These are phyloP conservation scores for Hyaena hyaena DNA, from an alignment of 2,113 vertebrate genomes.

Conservation along the genomic window DNA sequence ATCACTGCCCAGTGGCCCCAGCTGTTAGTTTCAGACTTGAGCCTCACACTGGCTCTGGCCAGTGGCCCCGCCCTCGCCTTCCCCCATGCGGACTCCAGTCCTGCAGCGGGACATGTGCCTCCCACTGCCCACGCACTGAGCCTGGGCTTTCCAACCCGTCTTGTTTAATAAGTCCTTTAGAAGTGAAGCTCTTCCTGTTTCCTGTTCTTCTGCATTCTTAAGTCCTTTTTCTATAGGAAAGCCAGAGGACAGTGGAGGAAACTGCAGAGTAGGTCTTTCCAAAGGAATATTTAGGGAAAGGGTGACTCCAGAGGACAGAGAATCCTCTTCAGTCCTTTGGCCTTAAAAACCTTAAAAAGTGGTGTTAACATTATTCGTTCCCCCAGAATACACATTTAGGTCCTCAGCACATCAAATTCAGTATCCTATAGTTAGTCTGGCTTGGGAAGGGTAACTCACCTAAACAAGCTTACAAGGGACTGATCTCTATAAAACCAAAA, in stretches of 20 bases:
- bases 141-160: background rate
- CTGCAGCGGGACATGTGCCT: rapidly evolving
- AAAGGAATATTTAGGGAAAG: background rate
- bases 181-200: background rate
- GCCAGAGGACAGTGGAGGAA: background rate
- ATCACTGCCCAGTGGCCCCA: background rate
- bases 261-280: background rate
- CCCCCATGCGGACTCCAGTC: rapidly evolving
- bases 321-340: background rate
- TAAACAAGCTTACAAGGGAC: background rate
- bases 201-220: background rate
- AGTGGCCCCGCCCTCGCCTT: rapidly evolving
- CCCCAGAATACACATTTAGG: rapidly evolving
- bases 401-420: background rate
- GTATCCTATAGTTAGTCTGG: background rate
- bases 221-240: background rate
- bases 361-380: background rate
- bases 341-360: background rate
- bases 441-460: background rate
- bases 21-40: background rate
- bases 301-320: background rate
- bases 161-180: background rate
- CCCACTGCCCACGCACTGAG: background rate
- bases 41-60: background rate
- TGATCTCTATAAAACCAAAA: background rate